Conservation (phyloP, 2,888 invertebrate species). For the Rhamphomyia laevipes region DNA sequence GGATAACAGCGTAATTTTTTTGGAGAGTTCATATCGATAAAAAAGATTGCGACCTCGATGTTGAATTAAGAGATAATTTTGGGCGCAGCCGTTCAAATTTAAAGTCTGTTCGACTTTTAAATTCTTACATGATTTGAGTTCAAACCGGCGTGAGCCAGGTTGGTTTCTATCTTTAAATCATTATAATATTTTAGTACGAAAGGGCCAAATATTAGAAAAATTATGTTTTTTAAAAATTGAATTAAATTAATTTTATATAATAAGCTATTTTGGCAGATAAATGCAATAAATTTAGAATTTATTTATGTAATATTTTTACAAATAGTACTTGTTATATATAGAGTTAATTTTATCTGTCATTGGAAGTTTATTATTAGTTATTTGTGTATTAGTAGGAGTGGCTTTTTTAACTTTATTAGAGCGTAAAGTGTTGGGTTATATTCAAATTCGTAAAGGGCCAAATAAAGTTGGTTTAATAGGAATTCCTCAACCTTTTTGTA, state of each 20-base stretch:
- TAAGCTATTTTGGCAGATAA: conserved; percentile 53
- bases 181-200: conserved; percentile 62
- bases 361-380: conserved; percentile 42
- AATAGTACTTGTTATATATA: conserved; percentile 42
- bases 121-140: conserved; percentile 79
- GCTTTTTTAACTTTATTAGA: conserved; percentile 63
- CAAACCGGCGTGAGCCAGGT: conserved; percentile 77
- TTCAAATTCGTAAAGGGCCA: conserved; percentile 62
- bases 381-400: conserved; percentile 50
- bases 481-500: conserved; percentile 56
- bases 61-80: conserved; percentile 65
- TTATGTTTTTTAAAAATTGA: conserved; percentile 31
- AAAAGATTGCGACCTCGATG: conserved; percentile 78
- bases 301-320: conserved; percentile 46
- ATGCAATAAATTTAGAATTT: conserved; percentile 61
- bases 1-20: conserved; percentile 77
- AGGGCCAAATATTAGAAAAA: conserved; percentile 53
- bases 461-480: conserved; percentile 55
- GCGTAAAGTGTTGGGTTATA: conserved; percentile 57
- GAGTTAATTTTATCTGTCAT: conserved; percentile 39
- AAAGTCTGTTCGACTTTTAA: conserved; percentile 72
- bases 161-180: conserved; percentile 66
- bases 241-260: conserved; percentile 23
- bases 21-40: conserved; percentile 61
- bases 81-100: conserved; percentile 50